Base-by-base conservation (phyloP, 1,140 invertebrate genomes). In the Drosophila nannoptera region DNA sequence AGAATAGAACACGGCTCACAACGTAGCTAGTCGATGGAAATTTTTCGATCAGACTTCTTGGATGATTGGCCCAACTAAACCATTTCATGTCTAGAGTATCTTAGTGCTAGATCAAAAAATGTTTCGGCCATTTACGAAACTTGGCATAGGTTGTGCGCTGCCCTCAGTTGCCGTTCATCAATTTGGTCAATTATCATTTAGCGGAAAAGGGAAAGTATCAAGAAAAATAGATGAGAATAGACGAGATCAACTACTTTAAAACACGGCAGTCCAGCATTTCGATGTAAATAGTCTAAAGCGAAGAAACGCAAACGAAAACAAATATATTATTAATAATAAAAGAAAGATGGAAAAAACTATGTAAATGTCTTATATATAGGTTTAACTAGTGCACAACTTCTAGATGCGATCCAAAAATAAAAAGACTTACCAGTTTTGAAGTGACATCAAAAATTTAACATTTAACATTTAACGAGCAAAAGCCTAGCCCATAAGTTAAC, bases 171-270 rank as follows among this genome's bases (percentile, higher is more conserved):
- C 65, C 75, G 61, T 70, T 80, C 66, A 78, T 78, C 73, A 80
- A 80, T 76, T 84, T 83, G 77, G 78, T 83, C 78, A 83, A 83
- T 83, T 83, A 83, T 84, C 76, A 82, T 72, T 84, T 84, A 59
- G 77, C 54, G 72, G 45, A 36, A 55, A 68, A 78, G 31, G 29
- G 1, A 29, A 29, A 4, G 12, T 4, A 49, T 5, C 22, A 22
- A 43, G 40, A 43, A 7, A 5, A n/a, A 53, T 5, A 14, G 40
- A 43, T 4, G 12, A 7, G 16, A 11, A 38, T 1, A 11, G 11
- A 54, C 3, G 22, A 22, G 22, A 22, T 22, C 22, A 33, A 12
- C 46, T 73, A 62, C 59, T 69, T 54, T 59, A 60, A 71, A 64
- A 84, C 8, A 69, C 68, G 59, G 63, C 73, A 83, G 78, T 84